These are phyloP conservation scores for Hippocampus barbouri DNA, from an alignment of 2,113 vertebrate genomes.

Conservation along the genomic window DNA sequence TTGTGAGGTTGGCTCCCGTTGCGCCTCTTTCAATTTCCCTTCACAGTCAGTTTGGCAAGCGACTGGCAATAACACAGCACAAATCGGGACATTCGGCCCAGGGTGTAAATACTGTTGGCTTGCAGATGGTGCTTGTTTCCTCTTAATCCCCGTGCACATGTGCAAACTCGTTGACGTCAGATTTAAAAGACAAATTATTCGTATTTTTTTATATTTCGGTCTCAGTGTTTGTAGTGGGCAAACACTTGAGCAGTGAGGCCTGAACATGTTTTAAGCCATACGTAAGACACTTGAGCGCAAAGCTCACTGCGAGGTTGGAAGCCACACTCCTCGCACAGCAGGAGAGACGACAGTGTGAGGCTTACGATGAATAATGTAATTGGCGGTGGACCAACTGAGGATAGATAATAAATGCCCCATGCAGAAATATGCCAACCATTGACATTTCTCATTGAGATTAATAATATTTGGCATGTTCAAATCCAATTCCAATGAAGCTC, in stretches of 20 bases:
- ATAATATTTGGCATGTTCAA: not conserved
- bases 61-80: constrained; percentile 9
- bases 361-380: constrained; percentile 57
- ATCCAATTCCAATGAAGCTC: not conserved
- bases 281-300: not conserved
- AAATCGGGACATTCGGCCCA: constrained; percentile 28
- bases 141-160: constrained; percentile 14
- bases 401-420: constrained; percentile 4
- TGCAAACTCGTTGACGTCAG: constrained; percentile 13
- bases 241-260: not conserved
- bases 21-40: constrained; percentile 27
- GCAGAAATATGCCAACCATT: constrained; percentile 9
- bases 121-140: constrained; percentile 34
- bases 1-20: constrained; percentile 31
- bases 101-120: constrained; percentile 37
- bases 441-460: not conserved
- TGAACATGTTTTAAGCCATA: too few species aligned
- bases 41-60: constrained; percentile 26
- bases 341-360: constrained; percentile 34
- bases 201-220: not conserved
- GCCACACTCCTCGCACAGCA: constrained; percentile 20
- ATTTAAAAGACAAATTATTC: not conserved
- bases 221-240: not conserved
- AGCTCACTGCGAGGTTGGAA: constrained; percentile 14
- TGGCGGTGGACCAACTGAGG: constrained; percentile 42